Conservation (phyloP, 2,888 invertebrate species). For the Drosophila anomalata region DNA sequence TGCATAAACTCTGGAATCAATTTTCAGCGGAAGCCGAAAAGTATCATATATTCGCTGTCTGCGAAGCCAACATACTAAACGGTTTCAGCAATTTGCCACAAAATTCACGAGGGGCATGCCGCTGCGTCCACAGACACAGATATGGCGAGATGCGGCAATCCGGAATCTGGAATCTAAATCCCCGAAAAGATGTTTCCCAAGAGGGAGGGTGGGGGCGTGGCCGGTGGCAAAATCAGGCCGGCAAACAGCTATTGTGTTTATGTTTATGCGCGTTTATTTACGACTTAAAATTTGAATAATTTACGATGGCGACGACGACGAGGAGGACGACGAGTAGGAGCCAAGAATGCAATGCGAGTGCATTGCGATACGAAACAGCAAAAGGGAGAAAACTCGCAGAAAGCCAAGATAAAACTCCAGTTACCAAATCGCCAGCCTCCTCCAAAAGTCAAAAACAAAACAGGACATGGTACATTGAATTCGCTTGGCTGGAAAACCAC, state of each 20-base stretch:
- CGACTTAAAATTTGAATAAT: slow-evolving; percentile 78
- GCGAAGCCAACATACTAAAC: slow-evolving; percentile 19
- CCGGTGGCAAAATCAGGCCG: slow-evolving; percentile 49
- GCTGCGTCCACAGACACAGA: background rate
- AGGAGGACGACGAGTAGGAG: background rate
- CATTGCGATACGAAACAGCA: slow-evolving; percentile 20
- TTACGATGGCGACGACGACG: slow-evolving; percentile 61
- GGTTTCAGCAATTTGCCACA: slow-evolving; percentile 48
- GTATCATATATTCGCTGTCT: background rate
- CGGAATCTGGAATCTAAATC: background rate
- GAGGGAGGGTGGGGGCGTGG: slow-evolving; percentile 52
- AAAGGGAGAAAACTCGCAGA: slow-evolving; percentile 34
- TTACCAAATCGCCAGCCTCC: slow-evolving; percentile 16
- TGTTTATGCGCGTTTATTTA: slow-evolving; percentile 75
- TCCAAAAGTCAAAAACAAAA: slow-evolving; percentile 39
- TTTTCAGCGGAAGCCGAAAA: background rate
- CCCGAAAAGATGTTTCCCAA: background rate
- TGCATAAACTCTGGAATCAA: slow-evolving; percentile 16
- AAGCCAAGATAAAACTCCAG: slow-evolving; percentile 16
- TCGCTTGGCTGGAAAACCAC: slow-evolving; percentile 49
- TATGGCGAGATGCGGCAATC: slow-evolving; percentile 1
- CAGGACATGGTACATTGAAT: slow-evolving; percentile 66
- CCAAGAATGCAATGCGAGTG: slow-evolving; percentile 42
- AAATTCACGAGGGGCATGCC: slow-evolving; percentile 9
- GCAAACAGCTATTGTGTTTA: slow-evolving; percentile 52